phyloP scores from a whole-genome alignment of 2,797 vertebrate species.

The Bovichtus variegatus region DNA sequence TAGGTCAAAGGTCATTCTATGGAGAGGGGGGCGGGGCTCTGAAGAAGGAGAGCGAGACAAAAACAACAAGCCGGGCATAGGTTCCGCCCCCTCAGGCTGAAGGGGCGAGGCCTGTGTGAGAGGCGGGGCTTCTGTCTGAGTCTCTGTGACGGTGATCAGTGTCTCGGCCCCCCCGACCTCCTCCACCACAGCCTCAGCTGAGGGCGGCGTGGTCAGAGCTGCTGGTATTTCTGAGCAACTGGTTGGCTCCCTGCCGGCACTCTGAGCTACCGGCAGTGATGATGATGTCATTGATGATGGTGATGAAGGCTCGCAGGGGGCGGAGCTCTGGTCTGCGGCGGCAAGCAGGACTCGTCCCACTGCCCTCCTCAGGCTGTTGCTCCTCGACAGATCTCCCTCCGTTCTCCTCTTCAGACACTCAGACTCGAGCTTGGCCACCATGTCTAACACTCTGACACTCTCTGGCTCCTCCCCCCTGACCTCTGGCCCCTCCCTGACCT shows the following conservation, averaged over 20 bases:
- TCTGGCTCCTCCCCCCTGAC: conserved; percentile 81
- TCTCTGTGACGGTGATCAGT: background rate
- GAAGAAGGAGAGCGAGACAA: conserved; percentile 63
- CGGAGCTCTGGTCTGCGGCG: conserved; percentile 41
- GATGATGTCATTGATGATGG: background rate
- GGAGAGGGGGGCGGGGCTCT: background rate
- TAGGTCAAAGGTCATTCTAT: conserved; percentile 16
- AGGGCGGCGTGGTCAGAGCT: background rate
- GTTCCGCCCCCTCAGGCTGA: conserved; percentile 84
- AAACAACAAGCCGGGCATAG: conserved; percentile 91
- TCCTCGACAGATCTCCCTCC: conserved; percentile 87
- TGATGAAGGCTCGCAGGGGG: conserved; percentile 19
- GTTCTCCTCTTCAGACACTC: conserved; percentile 87
- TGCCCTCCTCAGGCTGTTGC: conserved; percentile 89
- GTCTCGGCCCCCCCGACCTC: background rate
- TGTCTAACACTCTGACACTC: conserved; percentile 90
- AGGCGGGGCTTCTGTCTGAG: background rate
- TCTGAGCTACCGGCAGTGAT: background rate
- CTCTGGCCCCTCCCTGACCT: background rate
- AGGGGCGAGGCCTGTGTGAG: background rate
- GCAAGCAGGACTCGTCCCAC: conserved; percentile 91
- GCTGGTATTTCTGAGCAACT: background rate
- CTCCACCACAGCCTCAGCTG: background rate
- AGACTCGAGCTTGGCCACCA: conserved; percentile 95
- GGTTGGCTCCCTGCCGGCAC: background rate